These are phyloP conservation scores for Pelecanoides urinatrix DNA, from an alignment of 2,113 vertebrate genomes.

Conservation along the genomic window DNA sequence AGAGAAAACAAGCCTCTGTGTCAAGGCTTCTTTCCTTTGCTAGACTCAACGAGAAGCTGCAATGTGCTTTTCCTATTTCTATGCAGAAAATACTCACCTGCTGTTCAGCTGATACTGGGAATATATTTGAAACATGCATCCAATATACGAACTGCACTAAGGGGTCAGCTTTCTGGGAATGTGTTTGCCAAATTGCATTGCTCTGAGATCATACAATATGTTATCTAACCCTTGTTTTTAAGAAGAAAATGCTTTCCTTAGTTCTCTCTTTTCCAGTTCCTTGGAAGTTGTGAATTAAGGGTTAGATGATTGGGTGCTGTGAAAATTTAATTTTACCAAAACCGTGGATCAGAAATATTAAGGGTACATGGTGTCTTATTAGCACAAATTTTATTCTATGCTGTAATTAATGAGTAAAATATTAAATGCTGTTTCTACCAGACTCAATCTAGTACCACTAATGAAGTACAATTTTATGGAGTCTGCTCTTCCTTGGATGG, in stretches of 20 bases:
- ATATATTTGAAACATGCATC: background rate
- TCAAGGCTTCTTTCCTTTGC: background rate
- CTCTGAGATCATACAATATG: background rate
- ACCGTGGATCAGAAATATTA: background rate
- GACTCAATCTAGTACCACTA: background rate
- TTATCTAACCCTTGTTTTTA: background rate
- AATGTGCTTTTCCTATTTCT: background rate
- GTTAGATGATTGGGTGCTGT: background rate
- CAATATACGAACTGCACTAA: background rate
- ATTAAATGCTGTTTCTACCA: background rate
- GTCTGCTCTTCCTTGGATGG: background rate
- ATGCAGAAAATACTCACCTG: background rate
- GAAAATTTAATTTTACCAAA: background rate
- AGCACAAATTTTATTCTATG: background rate
- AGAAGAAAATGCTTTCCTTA: background rate
- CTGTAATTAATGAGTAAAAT: background rate
- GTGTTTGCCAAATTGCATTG: background rate
- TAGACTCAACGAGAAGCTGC: background rate
- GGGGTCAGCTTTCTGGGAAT: background rate
- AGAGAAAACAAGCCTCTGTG: background rate
- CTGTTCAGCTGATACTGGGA: background rate
- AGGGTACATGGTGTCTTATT: background rate
- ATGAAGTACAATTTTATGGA: background rate
- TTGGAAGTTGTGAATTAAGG: background rate
- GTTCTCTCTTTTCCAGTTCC: background rate